Base-by-base conservation (phyloP, 2,113 vertebrate genomes). In the Emydura subglobosa region DNA sequence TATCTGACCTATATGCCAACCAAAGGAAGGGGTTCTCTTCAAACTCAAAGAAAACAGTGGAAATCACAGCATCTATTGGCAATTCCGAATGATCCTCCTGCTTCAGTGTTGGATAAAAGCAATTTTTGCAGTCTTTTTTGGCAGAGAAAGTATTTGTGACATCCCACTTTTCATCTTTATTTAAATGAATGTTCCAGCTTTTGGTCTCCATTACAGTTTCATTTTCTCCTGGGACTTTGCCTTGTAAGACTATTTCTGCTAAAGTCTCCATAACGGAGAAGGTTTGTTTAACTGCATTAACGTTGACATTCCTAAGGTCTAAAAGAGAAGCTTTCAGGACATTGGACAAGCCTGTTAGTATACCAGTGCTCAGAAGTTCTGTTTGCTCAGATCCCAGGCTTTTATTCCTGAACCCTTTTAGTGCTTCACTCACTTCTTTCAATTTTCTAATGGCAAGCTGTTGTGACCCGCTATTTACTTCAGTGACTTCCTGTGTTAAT, bases 21-120 rank as follows among this genome's bases (percentile, higher is more conserved):
- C 98, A 98, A 22, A 97, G 97, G 89, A 98, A 98, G 5, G 98
- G 98, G 74, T 96, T 98, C 2, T 95, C 78, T 2, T 97, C 53
- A 91, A 98, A 98, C 68, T 98, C 97, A 93, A 96, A 98, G 85
- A 98, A 16, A 14, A 95, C 94, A 29, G 93, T 86, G 6, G 97
- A 97, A 54, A 98, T 19, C 0, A 90, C 95, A 11, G 97, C 65
- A 5, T 94, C 34, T 0, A 7, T 4, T 0, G 53, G 5, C 39
- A 89, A 7, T 29, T 19, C 11, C 1, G 92, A 81, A 25, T 29
- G 0, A 1, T 49, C 29, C 31, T 21, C 88, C 7, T 5, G 55
- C 1, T 34, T 89, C 39, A 98, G 24, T 2, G 22, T 85, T 0
- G 95, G 96, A 25, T 83, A 96, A 72, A 98, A 97, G 74, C 97